Evolutionary conservation across 2,113 vertebrate genomes (phyloP).

Genomic region (Amphiprion ocellaris): DNA sequence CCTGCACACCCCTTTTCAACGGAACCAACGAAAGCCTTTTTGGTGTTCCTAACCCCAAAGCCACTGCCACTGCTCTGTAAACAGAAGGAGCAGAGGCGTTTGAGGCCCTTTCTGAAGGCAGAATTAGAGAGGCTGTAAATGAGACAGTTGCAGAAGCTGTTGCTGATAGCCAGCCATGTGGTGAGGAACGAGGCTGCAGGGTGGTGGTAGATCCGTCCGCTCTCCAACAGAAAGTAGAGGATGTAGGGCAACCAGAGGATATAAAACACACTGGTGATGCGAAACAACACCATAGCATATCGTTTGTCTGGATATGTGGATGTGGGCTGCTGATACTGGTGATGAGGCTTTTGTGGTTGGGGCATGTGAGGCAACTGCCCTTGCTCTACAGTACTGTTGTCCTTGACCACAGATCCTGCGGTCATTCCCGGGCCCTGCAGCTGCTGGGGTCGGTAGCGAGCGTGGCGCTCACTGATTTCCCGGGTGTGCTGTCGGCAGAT

Average conservation of each 20-base stretch:
- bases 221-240: conserved; percentile 97
- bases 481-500: conserved; percentile 98
- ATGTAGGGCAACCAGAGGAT: conserved; percentile 98
- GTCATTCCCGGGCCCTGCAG: conserved; percentile 57
- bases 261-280: conserved; percentile 99
- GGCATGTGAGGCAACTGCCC: conserved; percentile 61
- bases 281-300: conserved; percentile 96
- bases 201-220: conserved; percentile 90
- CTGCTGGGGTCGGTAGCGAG: conserved; percentile 92
- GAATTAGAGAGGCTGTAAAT: conserved; percentile 99
- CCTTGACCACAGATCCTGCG: conserved; percentile 51
- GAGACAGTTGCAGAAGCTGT: conserved; percentile 99
- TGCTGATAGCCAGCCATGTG: conserved; percentile 99
- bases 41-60: conserved; percentile 81
- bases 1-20: conserved; percentile 63
- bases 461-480: conserved; percentile 94
- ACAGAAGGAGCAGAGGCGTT: conserved; percentile 94
- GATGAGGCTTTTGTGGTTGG: conserved; percentile 42
- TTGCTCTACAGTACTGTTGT: conserved; percentile 80
- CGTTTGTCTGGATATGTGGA: conserved; percentile 91
- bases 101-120: conserved; percentile 96
- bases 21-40: conserved; percentile 83
- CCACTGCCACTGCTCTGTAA: conserved; percentile 80
- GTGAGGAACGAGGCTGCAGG: conserved; percentile 93
- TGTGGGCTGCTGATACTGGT: conserved; percentile 67